Evolutionary conservation across 2,113 vertebrate genomes (phyloP), one percentile per base, ranked within the genome.

Genomic region (Aplodontia rufa): DNA sequence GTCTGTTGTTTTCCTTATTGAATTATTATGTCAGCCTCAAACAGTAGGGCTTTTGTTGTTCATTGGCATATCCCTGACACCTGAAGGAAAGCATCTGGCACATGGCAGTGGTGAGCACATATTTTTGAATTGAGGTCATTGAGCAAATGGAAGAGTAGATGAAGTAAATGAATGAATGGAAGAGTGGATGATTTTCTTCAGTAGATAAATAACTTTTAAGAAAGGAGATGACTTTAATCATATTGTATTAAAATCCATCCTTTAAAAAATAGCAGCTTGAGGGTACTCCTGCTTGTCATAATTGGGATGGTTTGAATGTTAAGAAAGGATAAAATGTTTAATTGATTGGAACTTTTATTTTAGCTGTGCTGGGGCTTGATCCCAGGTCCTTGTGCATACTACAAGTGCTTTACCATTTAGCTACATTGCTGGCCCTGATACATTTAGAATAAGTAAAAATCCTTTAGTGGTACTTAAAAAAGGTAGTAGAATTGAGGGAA

Each of bases 71-170:
- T 76, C 6, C 62, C 71, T 20, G 71, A 14, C 28, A 80, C 22
- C 51, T 74, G 20, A 32, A 76, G 87, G 78, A 91, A 82, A 81
- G 32, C 55, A 47, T 60, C 49, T 68, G 71, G 28, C 81, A 45
- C 16, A 24, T 37, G 69, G 30, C 55, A 71, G 51, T 60, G 40
- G 58, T 85, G n/a, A 72, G 83, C 47, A 75, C 6, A 68, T 26
- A 8, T 30, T 74, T 95, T 85, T 93, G 49, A 78, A 83, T 91
- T 90, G 30, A 51, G n/a, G 45, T 93, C 30, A 68, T 17, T 94
- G 64, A 91, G 42, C 69, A 42, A 93, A 11, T 87, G 53, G 32
- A 26, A 22, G 62, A 84, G 10, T 91, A 47, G 8, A 32, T 11
- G 9, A 40, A n/a, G n/a, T 93, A n/a, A 68, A 22, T 94, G 64